These are phyloP conservation scores for Drosophila mercatorum DNA, from an alignment of 2,888 invertebrate species.

Conservation along the genomic window DNA sequence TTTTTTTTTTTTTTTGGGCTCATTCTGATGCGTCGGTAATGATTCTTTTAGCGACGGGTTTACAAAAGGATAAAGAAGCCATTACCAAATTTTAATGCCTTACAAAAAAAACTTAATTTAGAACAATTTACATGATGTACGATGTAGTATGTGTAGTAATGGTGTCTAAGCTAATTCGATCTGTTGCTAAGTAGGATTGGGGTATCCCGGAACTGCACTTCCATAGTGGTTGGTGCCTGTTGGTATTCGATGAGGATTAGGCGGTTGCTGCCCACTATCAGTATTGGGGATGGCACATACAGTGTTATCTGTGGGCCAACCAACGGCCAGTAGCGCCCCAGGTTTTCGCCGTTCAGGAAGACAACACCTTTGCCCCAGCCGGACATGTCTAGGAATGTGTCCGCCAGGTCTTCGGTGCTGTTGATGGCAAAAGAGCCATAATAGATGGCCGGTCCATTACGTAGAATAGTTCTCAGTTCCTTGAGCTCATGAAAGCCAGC, in stretches of 20 bases:
- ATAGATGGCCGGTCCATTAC: conserved; percentile 86
- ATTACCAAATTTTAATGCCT: conserved; percentile 61
- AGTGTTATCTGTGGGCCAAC: conserved; percentile 93
- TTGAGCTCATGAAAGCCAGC: conserved; percentile 45
- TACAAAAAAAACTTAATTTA: conserved; percentile 52
- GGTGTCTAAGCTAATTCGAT: conserved; percentile 19
- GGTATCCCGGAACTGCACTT: conserved; percentile 82
- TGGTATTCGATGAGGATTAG: conserved; percentile 87
- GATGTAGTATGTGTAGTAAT: conserved; percentile 11
- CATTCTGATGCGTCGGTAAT: conserved; percentile 45
- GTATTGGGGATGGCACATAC: conserved; percentile 92
- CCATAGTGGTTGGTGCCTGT: conserved; percentile 80
- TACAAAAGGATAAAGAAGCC: conserved; percentile 49
- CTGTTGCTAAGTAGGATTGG: conserved; percentile 82
- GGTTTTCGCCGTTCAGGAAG: conserved; percentile 93
- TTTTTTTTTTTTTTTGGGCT: background rate
- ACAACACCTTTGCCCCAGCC: conserved; percentile 95
- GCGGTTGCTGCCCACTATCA: conserved; percentile 86
- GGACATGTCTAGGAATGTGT: conserved; percentile 91
- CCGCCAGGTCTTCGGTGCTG: conserved; percentile 85
- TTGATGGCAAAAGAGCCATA: conserved; percentile 82
- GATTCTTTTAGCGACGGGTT: conserved; percentile 53
- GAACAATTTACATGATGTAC: conserved; percentile 53
- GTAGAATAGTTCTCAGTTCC: conserved; percentile 56
- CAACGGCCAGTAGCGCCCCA: conserved; percentile 93